These are phyloP conservation scores for Pollachius pollachius DNA, from an alignment of 2,113 vertebrate species.

Conservation along the genomic window DNA sequence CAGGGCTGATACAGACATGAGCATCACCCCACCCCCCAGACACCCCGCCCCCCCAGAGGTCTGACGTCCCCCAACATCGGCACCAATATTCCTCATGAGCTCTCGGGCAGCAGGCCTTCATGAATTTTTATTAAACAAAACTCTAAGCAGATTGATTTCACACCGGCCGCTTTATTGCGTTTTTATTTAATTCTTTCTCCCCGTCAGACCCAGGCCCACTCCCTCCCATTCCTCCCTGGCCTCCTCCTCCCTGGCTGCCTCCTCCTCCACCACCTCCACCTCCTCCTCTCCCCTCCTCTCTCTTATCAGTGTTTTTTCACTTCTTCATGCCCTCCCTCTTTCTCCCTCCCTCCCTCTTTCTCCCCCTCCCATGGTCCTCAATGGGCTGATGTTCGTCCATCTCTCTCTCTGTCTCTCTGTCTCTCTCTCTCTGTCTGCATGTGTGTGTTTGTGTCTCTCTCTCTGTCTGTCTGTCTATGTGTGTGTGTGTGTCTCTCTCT, in stretches of 20 bases:
- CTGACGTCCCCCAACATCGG: slow-evolving; percentile 53
- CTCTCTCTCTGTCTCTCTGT: slow-evolving; percentile 25
- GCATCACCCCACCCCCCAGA: slow-evolving; percentile 22
- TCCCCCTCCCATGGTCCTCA: no score
- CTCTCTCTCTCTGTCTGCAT: slow-evolving; percentile 38
- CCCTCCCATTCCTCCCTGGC: slow-evolving; percentile 38
- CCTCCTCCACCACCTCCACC: slow-evolving; percentile 46
- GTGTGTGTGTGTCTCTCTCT: slow-evolving; percentile 30
- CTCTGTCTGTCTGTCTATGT: slow-evolving; percentile 1
- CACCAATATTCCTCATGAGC: slow-evolving; percentile 88
- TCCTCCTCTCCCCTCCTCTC: slow-evolving; percentile 32
- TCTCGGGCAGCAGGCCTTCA: slow-evolving; percentile 89
- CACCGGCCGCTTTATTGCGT: slow-evolving; percentile 92
- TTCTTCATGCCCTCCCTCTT: neutral
- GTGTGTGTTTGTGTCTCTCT: slow-evolving; percentile 31
- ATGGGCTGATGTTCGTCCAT: neutral
- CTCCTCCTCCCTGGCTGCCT: slow-evolving; percentile 50
- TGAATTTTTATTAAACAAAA: slow-evolving; percentile 99
- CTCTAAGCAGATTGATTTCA: slow-evolving; percentile 99
- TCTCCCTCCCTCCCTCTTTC: slow-evolving; percentile 21
- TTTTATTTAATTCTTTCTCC: slow-evolving; percentile 96
- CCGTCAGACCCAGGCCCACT: slow-evolving; percentile 43
- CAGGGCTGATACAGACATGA: slow-evolving; percentile 48
- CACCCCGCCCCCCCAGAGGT: slow-evolving; percentile 14
- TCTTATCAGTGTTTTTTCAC: neutral